phyloP scores from a whole-genome alignment of 2,888 invertebrate species.

The Torymus aiolomorphi region DNA sequence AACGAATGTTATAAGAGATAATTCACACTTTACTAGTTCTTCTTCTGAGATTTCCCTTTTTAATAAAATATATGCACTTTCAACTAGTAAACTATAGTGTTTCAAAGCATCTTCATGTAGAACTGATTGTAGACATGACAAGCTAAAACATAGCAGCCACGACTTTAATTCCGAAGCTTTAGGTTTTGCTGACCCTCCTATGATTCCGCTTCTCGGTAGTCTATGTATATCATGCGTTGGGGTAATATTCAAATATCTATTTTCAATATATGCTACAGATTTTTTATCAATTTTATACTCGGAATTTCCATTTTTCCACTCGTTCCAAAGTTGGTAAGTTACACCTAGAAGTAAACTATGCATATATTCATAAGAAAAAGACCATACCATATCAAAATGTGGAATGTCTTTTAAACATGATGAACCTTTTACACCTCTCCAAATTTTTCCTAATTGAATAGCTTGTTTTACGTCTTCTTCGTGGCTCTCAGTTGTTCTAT shows the following conservation, averaged over 20 bases:
- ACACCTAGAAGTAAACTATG: too few relatives aligned
- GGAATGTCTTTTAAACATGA: conserved; percentile 45
- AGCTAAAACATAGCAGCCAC: conserved; percentile 54
- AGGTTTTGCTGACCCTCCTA: conserved; percentile 9
- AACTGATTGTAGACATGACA: conserved; percentile 52
- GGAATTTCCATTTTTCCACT: too few relatives aligned
- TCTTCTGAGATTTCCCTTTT: conserved; percentile 33
- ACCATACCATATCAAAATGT: too few relatives aligned
- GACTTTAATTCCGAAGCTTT: conserved; percentile 57
- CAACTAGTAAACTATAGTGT: conserved; percentile 50
- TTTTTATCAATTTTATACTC: too few relatives aligned
- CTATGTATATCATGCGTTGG: too few relatives aligned
- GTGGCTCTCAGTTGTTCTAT: too few relatives aligned
- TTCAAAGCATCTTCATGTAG: conserved; percentile 34
- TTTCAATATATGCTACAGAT: too few relatives aligned
- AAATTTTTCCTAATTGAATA: too few relatives aligned
- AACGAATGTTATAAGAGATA: conserved; percentile 34
- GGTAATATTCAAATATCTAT: too few relatives aligned
- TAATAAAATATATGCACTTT: conserved; percentile 37
- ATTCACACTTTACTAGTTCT: conserved; percentile 9
- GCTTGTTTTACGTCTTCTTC: too few relatives aligned
- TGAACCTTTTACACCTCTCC: conserved; percentile 26
- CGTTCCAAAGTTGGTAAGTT: too few relatives aligned
- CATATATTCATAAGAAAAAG: too few relatives aligned
- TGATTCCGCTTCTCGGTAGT: conserved; percentile 35